Conservation (phyloP, 37 sponge, comb jelly and placozoan genomes). For the Diacarnus erythraeanus region DNA sequence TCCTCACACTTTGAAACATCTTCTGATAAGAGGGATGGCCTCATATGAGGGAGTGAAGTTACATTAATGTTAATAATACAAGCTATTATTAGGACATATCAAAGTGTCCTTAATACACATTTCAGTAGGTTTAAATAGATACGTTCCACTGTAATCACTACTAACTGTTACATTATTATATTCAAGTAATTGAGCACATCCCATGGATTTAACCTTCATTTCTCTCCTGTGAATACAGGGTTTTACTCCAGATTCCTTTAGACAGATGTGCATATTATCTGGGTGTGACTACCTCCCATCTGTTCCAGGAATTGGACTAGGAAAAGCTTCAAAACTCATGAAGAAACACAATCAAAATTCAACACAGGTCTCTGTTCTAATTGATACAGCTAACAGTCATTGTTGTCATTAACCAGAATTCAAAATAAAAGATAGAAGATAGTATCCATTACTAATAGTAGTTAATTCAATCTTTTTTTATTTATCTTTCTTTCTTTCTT, state of each 20-base stretch:
- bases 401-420: too few relatives aligned
- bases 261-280: constrained; percentile 97
- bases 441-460: neutral
- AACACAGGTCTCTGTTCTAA: constrained; percentile 63
- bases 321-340: constrained; percentile 88
- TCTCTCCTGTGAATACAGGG: constrained; percentile 22
- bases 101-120: too few relatives aligned
- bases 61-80: too few relatives aligned
- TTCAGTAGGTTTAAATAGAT: too few relatives aligned
- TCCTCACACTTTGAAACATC: neutral
- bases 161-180: too few relatives aligned
- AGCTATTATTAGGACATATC: too few relatives aligned
- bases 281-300: constrained; percentile 98
- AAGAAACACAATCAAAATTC: constrained; percentile 72
- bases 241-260: constrained; percentile 72
- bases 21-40: too few relatives aligned
- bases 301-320: constrained; percentile 88
- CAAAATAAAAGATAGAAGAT: too few relatives aligned
- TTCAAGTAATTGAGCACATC: too few relatives aligned
- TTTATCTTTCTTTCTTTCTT: neutral
- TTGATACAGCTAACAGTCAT: too few relatives aligned
- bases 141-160: too few relatives aligned
- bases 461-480: neutral
- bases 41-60: too few relatives aligned
- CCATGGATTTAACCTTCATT: neutral